Conservation (phyloP, 1,140 invertebrate genomes). For the Drosophila dunni region DNA sequence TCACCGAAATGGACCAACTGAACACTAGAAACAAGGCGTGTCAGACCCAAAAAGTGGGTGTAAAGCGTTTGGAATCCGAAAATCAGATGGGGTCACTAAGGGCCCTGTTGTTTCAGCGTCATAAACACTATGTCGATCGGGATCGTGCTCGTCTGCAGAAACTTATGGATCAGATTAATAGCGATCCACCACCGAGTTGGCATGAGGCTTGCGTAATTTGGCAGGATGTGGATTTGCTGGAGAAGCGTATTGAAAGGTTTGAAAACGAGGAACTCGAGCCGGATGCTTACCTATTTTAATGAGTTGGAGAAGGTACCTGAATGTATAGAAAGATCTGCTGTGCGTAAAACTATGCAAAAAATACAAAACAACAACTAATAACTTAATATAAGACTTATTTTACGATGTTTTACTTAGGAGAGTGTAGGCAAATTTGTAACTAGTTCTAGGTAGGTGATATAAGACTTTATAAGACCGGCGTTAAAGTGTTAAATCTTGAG, state of each 20-base stretch:
- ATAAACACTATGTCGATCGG: neutral
- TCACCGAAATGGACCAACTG: neutral
- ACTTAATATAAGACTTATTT: too few species aligned
- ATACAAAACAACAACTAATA: too few species aligned
- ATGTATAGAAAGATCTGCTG: too few species aligned
- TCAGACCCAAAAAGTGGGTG: neutral
- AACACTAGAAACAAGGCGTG: neutral
- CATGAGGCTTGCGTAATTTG: conserved; percentile 4
- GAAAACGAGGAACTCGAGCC: neutral
- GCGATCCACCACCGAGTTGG: conserved; percentile 29
- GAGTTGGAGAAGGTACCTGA: too few species aligned
- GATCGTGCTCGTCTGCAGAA: conserved; percentile 4
- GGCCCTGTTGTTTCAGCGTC: neutral
- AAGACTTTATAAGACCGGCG: too few species aligned
- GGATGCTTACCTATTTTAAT: neutral
- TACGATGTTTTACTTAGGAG: too few species aligned
- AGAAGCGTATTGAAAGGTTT: conserved; percentile 13
- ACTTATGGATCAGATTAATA: conserved; percentile 4
- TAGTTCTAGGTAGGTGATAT: too few species aligned
- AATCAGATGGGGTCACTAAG: neutral
- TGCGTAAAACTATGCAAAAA: too few species aligned
- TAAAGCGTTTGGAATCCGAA: neutral
- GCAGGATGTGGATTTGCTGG: conserved; percentile 21
- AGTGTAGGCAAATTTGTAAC: too few species aligned
- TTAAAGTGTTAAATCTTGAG: too few species aligned